These are phyloP conservation scores for Anolis sagrei DNA, from an alignment of 2,113 vertebrate species.

Conservation along the genomic window DNA sequence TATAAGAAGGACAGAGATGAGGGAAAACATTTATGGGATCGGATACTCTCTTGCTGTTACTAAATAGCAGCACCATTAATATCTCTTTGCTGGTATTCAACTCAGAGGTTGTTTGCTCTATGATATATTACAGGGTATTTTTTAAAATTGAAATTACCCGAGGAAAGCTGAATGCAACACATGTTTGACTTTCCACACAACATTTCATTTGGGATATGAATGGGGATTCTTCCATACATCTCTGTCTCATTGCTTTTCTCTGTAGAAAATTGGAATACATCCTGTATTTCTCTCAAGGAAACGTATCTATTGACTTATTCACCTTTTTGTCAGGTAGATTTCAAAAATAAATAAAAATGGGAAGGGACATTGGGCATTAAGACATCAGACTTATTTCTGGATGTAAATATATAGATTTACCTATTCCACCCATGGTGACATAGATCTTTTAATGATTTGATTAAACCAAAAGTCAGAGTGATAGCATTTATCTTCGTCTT, in stretches of 20 bases:
- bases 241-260: background rate
- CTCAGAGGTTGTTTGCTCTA: slow-evolving; percentile 24
- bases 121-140: slow-evolving; percentile 35
- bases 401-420: background rate
- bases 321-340: background rate
- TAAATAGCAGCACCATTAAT: slow-evolving; percentile 59
- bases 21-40: slow-evolving; percentile 42
- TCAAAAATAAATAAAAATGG: background rate
- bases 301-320: background rate
- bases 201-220: slow-evolving; percentile 15
- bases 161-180: slow-evolving; percentile 34
- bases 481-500: too few relatives aligned
- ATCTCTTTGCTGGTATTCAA: slow-evolving; percentile 51
- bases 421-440: too few relatives aligned
- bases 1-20: slow-evolving; percentile 5
- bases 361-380: background rate
- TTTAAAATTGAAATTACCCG: slow-evolving; percentile 41
- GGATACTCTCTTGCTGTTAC: slow-evolving; percentile 48
- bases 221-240: background rate
- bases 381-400: background rate
- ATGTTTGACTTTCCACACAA: background rate
- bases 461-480: too few relatives aligned
- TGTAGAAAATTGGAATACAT: background rate
- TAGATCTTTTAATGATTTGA: too few relatives aligned
- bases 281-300: background rate